A percentile compares a stretch with the other conserved stretches of the same genome.
phyloP scores from a whole-genome alignment of 2,888 invertebrate genomes.

The Conomelus anceps region DNA sequence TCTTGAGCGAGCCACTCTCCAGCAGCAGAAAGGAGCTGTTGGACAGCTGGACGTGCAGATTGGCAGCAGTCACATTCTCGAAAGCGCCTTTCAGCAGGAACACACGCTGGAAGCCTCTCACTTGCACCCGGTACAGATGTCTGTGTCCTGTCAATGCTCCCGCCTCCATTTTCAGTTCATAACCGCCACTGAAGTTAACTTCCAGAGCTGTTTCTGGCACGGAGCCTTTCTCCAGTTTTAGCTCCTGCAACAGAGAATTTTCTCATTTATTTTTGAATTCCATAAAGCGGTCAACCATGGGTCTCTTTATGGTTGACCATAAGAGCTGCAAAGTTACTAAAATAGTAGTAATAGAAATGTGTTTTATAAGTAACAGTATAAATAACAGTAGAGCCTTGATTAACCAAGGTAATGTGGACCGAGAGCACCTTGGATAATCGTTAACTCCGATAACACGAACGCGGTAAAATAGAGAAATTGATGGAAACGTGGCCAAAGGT shows the following conservation, averaged over 20 bases:
- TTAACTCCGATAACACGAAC: too few species aligned
- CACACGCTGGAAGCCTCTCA: not conserved
- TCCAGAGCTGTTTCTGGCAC: not conserved
- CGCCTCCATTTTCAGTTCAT: not conserved
- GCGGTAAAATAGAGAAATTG: too few species aligned
- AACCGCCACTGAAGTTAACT: not conserved
- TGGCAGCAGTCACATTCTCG: not conserved
- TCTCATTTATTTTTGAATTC: too few species aligned
- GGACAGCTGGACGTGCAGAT: constrained; percentile 35
- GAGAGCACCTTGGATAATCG: too few species aligned
- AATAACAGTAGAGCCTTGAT: too few species aligned
- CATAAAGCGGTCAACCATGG: too few species aligned
- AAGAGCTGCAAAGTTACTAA: too few species aligned
- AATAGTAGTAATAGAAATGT: too few species aligned
- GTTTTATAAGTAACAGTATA: too few species aligned
- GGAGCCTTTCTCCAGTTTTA: not conserved
- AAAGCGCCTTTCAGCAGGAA: not conserved
- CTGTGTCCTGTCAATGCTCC: not conserved
- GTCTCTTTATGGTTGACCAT: too few species aligned
- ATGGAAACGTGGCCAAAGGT: too few species aligned
- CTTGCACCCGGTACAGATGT: not conserved
- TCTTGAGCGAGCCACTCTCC: constrained; percentile 57
- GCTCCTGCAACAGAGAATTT: not conserved
- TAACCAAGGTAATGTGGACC: too few species aligned
- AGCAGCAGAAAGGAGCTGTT: constrained; percentile 53